Evolutionary conservation across 2,797 vertebrate genomes (phyloP), one percentile per base, ranked within the genome.

Genomic region (Orientallactaga sibirica): DNA sequence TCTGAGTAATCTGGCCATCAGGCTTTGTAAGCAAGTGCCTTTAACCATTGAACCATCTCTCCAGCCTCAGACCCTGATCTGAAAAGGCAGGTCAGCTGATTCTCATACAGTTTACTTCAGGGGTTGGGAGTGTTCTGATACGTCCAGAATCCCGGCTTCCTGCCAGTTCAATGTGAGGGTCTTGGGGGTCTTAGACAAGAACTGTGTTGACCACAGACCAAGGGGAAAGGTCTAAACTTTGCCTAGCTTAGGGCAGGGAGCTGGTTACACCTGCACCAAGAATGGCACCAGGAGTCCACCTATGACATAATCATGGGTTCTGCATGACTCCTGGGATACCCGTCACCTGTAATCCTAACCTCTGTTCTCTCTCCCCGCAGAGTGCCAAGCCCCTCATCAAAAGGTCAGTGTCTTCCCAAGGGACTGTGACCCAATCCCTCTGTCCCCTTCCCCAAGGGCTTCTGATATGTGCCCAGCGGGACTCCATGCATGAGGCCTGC

Each of bases 301-400:
- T 7, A 19, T 2, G 61, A 7, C 1, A 16, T 74, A 11, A 62
- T 22, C 20, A 62, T 19, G 3, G 18, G 62, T 88, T 70, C 64
- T 86, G 64, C 67, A 27, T n/a, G 20, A 61, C 82, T 82, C 52
- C 70, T 64, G 25, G 83, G 20, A 9, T 70, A 58, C 25, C 52
- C 16, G 33, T 16, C 73, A 85, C 48, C 58, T 62, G 24, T 6
- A 33, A 0, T 41, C 29, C 61, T 93, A 86, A 97, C 85, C 55
- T 80, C 29, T 88, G 5, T 43, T 92, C 43, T 93, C 37, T 68
- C 41, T 90, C 22, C 68, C 62, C 27, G 1, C 98, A 98, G 98
- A 98, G 97, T 0, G 98, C 98, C 97, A 98, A 98, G 97, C 97
- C 98, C 81, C 98, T 98, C 94, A 98, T 98, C 85, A 98, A 98